A percentile compares a stretch with the other conserved stretches of the same genome.
Conservation (phyloP, 2,797 vertebrate species). For the Anguilla anguilla region DNA sequence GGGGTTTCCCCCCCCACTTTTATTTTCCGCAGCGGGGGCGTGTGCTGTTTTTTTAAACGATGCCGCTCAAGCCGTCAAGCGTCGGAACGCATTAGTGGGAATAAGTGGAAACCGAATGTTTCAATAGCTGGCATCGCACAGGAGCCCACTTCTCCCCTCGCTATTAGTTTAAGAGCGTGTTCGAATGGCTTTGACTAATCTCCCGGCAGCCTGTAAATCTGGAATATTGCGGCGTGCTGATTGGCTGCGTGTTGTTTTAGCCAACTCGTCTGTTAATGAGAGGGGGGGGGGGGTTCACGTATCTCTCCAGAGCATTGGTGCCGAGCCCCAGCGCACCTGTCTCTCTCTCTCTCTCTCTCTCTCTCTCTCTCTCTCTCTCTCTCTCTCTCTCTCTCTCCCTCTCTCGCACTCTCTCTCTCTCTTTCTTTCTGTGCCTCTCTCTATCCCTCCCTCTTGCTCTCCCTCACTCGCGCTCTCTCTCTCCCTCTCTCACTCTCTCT, state of each 20-base stretch:
- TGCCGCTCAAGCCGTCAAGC: background rate
- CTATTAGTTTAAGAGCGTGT: constrained; percentile 13
- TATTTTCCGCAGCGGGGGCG: background rate
- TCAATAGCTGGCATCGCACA: background rate
- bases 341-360: background rate
- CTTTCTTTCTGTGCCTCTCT: no score
- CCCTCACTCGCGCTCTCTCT: background rate
- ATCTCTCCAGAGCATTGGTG: background rate
- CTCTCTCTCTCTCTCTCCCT: background rate
- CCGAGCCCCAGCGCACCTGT: constrained; percentile 9
- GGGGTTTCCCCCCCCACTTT: background rate
- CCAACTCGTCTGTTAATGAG: constrained; percentile 1
- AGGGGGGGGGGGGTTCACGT: background rate
- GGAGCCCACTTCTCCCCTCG: constrained; percentile 16
- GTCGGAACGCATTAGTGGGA: background rate
- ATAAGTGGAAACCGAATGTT: constrained; percentile 11
- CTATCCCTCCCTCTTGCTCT: no score
- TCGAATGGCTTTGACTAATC: background rate
- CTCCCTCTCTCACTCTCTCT: no score
- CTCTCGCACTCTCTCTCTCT: background rate
- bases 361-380: background rate
- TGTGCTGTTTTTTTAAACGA: background rate
- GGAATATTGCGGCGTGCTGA: background rate
- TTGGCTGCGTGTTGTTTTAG: constrained; percentile 9
- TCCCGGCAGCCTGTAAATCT: constrained; percentile 11